Evolutionary conservation across 2,888 invertebrate species (phyloP).

Genomic region (Endomychus coccineus): DNA sequence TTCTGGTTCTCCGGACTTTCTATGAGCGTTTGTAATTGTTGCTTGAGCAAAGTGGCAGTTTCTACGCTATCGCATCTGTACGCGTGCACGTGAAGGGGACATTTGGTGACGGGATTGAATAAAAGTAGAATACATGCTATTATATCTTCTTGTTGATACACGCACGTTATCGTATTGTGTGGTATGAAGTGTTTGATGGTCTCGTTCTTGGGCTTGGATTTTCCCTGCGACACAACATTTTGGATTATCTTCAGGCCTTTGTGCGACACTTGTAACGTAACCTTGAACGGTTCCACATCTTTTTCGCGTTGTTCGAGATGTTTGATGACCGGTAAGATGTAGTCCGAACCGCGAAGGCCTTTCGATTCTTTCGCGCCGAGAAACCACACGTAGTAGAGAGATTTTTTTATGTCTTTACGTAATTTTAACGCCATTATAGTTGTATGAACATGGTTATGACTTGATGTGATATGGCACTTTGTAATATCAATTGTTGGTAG

Average conservation of each 20-base stretch:
- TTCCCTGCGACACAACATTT: slow-evolving; percentile 45
- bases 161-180: slow-evolving; percentile 87
- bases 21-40: slow-evolving; percentile 75
- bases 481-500: no score
- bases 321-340: slow-evolving; percentile 76
- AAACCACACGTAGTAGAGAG: slow-evolving; percentile 89
- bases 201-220: slow-evolving; percentile 44
- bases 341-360: slow-evolving; percentile 78
- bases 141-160: slow-evolving; percentile 83
- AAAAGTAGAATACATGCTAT: slow-evolving; percentile 89
- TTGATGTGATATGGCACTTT: neutral
- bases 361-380: slow-evolving; percentile 93
- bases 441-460: slow-evolving; percentile 1
- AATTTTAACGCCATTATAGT: slow-evolving; percentile 67
- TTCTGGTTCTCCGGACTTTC: slow-evolving; percentile 79
- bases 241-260: slow-evolving; percentile 94
- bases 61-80: slow-evolving; percentile 90
- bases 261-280: slow-evolving; percentile 83
- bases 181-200: slow-evolving; percentile 92
- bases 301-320: slow-evolving; percentile 77
- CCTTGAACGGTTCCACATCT: slow-evolving; percentile 82
- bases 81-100: slow-evolving; percentile 93
- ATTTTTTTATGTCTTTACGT: slow-evolving; percentile 82
- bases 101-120: slow-evolving; percentile 89
- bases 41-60: slow-evolving; percentile 80